Percentiles rank a stretch among this genome's conserved stretches.
These are phyloP conservation scores for Odontomyia ornata DNA, from an alignment of 2,888 invertebrate species.

Conservation along the genomic window DNA sequence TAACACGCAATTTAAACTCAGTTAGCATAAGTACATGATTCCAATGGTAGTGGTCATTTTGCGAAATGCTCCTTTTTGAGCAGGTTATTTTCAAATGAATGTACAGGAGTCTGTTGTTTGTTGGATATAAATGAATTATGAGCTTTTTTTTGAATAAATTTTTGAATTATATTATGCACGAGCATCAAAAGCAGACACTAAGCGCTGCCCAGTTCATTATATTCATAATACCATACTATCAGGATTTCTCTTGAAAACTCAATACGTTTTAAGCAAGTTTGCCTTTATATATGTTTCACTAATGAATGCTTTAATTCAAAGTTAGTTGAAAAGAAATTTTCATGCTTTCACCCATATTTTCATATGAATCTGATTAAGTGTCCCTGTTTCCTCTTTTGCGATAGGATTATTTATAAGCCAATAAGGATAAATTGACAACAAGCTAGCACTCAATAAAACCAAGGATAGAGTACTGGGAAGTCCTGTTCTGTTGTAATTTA, in stretches of 20 bases:
- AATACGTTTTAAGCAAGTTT: no score
- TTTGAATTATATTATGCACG: no score
- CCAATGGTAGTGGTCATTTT: slow-evolving; percentile 48
- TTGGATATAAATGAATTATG: not conserved
- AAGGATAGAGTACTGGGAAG: not conserved
- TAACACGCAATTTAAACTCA: slow-evolving; percentile 52
- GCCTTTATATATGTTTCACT: no score
- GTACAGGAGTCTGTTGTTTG: not conserved
- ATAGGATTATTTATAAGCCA: not conserved
- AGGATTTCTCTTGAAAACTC: no score
- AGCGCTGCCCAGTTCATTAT: no score
- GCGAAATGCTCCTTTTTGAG: slow-evolving; percentile 46
- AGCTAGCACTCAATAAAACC: slow-evolving; percentile 5
- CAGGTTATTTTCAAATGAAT: slow-evolving; percentile 30
- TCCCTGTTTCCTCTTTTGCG: not conserved
- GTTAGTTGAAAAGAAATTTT: no score
- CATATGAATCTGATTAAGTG: no score
- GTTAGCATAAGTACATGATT: slow-evolving; percentile 51
- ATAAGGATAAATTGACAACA: not conserved
- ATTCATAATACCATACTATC: no score
- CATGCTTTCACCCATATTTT: no score
- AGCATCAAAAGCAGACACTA: no score
- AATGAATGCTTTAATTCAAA: no score
- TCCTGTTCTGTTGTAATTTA: slow-evolving; percentile 29
- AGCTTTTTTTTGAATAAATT: not conserved